Base-by-base conservation (phyloP, 2,797 vertebrate genomes). In the Protonibea diacanthus region DNA sequence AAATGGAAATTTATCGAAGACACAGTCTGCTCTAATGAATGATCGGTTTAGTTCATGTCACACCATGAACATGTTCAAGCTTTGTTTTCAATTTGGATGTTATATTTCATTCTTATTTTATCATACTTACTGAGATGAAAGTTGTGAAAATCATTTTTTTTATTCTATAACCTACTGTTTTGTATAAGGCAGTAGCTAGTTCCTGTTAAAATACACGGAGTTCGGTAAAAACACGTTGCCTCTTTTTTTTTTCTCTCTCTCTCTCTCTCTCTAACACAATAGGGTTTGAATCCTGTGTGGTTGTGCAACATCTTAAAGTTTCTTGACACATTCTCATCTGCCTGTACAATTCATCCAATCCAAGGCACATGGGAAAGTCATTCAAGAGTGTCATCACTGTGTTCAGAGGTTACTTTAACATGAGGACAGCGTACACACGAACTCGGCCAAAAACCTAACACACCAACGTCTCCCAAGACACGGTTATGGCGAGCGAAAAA, bases 351-450 rank as follows among this genome's bases (percentile, higher is more conserved):
- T 81, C 83, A 83, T 91, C 86, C 89, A 88, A 87, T 89, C 89
- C 88, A 93, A 95, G 94, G 94, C 94, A 95, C 94, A 90, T 88
- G 93, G 92, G 89, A 92, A 90, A 92, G 91, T 93, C 92, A 92
- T 93, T 92, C 91, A 92, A 88, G 91, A 91, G 90, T 91, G 86
- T 91, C 89, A 80, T 88, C 93, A 89, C 86, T 90, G 81, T 74
- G 90, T 90, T 90, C 92, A 84, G 74, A 92, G 84, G 80, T 85
- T 61, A 80, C 64, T 61, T 83, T 18, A 67, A 17, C 70, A 77
- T 42, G 93, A 95, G 96, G 89, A 95, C 95, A 53, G 87, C 20
- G 29, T 69, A 71, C 80, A 80, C 71, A 47, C 66, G 33, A 44
- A 74, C 59, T 78, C 75, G 81, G 81, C 80, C 76, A 70, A 62